Base-by-base conservation (phyloP, 92 coral and sea anemone species). In the Anthopleura xanthogrammica region DNA sequence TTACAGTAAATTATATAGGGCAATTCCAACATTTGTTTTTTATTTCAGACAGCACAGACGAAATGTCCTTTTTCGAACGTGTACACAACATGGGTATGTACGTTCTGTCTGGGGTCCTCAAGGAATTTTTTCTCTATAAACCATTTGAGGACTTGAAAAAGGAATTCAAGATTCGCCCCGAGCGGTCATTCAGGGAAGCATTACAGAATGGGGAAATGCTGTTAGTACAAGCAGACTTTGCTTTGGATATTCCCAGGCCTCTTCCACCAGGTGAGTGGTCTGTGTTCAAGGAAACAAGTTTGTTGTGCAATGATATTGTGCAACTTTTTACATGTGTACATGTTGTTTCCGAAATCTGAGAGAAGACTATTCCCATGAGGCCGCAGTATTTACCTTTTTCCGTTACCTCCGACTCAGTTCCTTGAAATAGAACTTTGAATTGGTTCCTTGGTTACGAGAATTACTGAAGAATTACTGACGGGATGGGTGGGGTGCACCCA, bases 181-280 rank as follows among this genome's bases (percentile, higher is more conserved):
- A 76, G 41, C 55, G 79, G 41, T 76, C 79, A 5, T 76, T 76
- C 3, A 20, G 16, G 2, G 79, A 76, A 43, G 36, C 79, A n/a
- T 20, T 43, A 4, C 55, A 43, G 41, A 52, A 76, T 52, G 79
- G 14, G 8, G 79, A 76, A 57, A 12, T 76, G 56, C 40, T 76
- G n/a, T 23, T 76, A 57, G 79, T 76, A 4, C 79, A 76, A 52
- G 79, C 79, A 76, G 79, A 76, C 60, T 76, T 76, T 76, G 58
- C 79, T 40, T 2, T 76, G 1, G 79, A 76, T 16, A 76, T 76
- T 43, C 79, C 79, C 3, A 43, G 79, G 40, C 79, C 79, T 43
- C 79, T 76, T 52, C 79, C 79, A 7, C 79, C 79, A 40, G 79
- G 79, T 76, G 42, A 76, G 17, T 62, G 11, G 7, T 12, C 50